Percentiles rank a stretch among this genome's conserved stretches.
phyloP scores from a whole-genome alignment of 2,888 invertebrate genomes.

The Cephus runcator region DNA sequence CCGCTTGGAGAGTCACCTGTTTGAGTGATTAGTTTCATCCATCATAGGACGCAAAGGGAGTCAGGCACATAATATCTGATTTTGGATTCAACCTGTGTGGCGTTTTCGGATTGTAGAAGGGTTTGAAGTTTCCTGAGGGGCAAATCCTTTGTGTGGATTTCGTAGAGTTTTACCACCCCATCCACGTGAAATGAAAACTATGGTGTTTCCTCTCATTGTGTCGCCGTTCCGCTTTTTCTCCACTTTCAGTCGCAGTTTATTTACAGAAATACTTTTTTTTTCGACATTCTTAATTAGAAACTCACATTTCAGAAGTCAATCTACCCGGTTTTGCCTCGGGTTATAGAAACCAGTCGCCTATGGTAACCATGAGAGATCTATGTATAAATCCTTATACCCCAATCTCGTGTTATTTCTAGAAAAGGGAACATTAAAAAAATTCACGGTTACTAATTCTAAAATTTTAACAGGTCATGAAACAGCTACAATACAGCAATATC shows the following conservation, averaged over 20 bases:
- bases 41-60: conserved; percentile 40
- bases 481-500: not conserved
- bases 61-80: conserved; percentile 43
- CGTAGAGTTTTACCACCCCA: not conserved
- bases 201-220: not conserved
- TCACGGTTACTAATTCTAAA: not conserved
- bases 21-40: conserved; percentile 55
- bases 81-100: conserved; percentile 45
- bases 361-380: not conserved
- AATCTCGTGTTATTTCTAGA: not conserved
- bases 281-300: not conserved
- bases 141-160: not conserved
- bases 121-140: conserved; percentile 5
- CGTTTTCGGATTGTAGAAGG: conserved; percentile 28
- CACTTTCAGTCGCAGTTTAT: not conserved
- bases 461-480: not conserved
- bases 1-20: conserved; percentile 27
- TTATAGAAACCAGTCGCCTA: not conserved
- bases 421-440: not conserved
- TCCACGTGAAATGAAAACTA: not conserved
- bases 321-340: not conserved
- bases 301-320: not conserved
- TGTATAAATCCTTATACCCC: not conserved
- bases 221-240: not conserved
- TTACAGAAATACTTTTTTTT: not conserved